Percentiles rank a stretch among this genome's conserved stretches.
Conservation (phyloP, 2,888 invertebrate species). For the Steinernema carpocapsae region DNA sequence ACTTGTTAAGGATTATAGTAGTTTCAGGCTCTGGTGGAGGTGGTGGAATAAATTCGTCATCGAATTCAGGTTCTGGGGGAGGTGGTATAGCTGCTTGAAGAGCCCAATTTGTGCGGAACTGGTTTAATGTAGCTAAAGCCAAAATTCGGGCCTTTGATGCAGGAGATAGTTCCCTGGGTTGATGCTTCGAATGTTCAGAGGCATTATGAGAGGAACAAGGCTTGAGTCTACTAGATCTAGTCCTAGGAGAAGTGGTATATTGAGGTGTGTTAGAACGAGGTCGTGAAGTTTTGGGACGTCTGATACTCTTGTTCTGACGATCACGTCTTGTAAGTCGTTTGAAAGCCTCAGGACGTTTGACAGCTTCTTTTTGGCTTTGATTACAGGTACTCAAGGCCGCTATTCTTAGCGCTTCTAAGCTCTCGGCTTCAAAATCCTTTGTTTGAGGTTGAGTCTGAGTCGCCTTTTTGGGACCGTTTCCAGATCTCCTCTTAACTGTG, state of each 20-base stretch:
- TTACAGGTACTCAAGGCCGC: too few species aligned
- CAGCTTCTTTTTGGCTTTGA: too few species aligned
- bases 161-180: background rate
- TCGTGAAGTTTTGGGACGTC: too few species aligned
- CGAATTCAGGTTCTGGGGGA: background rate
- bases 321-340: background rate
- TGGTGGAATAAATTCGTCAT: too few species aligned
- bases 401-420: too few species aligned
- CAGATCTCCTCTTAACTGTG: background rate
- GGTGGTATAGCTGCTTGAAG: background rate
- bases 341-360: too few species aligned
- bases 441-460: background rate
- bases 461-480: too few species aligned
- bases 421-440: background rate
- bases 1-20: too few species aligned
- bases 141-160: background rate
- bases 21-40: constrained; percentile 13
- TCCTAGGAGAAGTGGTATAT: background rate
- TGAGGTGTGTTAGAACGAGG: background rate
- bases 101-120: background rate
- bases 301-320: too few species aligned
- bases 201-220: background rate
- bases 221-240: background rate
- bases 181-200: background rate
- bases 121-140: background rate